Conservation (phyloP, 2,113 vertebrate genomes). For the Mesembrinibis cayennensis region DNA sequence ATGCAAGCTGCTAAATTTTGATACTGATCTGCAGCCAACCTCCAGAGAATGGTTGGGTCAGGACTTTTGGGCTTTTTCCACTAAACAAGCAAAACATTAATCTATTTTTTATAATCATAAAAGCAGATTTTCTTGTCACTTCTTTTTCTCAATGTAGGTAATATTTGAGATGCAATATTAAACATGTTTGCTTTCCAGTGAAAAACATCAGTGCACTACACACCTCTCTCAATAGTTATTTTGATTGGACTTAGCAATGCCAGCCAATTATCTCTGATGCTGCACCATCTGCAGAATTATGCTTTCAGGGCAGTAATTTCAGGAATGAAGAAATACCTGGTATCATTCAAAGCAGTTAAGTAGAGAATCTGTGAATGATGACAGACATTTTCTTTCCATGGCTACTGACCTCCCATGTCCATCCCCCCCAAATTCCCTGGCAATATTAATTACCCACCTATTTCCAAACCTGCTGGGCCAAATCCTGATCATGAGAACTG, state of each 20-base stretch:
- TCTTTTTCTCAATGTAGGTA: background rate
- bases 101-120: background rate
- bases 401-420: background rate
- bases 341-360: background rate
- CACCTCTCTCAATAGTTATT: background rate
- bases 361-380: background rate
- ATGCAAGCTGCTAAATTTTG: constrained; percentile 53
- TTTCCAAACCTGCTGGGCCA: background rate
- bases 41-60: constrained; percentile 21
- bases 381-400: background rate
- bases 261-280: background rate
- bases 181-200: background rate
- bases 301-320: constrained; percentile 17
- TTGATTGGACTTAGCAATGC: background rate
- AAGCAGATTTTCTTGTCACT: background rate
- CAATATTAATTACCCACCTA: background rate
- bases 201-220: background rate
- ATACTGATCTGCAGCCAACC: constrained; percentile 47
- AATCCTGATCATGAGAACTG: background rate
- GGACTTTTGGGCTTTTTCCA: constrained; percentile 39
- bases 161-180: background rate
- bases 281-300: constrained; percentile 9
- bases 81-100: constrained; percentile 23
- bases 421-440: background rate
- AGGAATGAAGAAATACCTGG: constrained; percentile 38